Evolutionary conservation across 2,113 vertebrate genomes (phyloP).

Genomic region (Centropus bengalensis): DNA sequence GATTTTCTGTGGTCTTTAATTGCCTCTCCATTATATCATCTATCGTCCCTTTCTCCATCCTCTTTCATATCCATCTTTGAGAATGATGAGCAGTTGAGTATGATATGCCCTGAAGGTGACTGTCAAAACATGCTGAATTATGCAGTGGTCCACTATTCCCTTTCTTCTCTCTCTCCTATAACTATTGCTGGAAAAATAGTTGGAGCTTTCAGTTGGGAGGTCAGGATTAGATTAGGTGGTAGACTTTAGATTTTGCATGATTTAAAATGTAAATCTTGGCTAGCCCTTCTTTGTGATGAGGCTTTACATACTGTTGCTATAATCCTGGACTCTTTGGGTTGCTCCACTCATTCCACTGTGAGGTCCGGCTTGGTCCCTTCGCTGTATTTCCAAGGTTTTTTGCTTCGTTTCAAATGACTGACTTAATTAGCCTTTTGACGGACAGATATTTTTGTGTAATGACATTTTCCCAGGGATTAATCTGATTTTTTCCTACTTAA

Average conservation of each 20-base stretch:
- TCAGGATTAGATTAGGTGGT: background rate
- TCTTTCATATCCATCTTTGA: slow-evolving; percentile 44
- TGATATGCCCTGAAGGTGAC: slow-evolving; percentile 44
- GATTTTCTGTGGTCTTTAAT: slow-evolving; percentile 32
- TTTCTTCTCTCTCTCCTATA: slow-evolving; percentile 2
- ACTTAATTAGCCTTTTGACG: background rate
- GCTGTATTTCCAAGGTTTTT: background rate
- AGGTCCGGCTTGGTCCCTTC: background rate
- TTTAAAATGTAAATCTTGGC: background rate
- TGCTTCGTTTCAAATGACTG: background rate
- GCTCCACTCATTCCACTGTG: rapidly evolving
- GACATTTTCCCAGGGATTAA: background rate
- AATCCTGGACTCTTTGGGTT: background rate
- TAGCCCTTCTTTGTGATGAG: background rate
- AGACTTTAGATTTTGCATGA: background rate
- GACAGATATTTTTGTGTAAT: background rate
- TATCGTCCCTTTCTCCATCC: slow-evolving; percentile 20
- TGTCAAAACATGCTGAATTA: slow-evolving; percentile 57
- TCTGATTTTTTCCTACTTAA: background rate
- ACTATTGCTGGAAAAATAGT: background rate
- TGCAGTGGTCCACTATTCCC: slow-evolving; percentile 19
- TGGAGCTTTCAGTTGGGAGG: background rate
- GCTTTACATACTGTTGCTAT: background rate
- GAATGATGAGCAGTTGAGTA: slow-evolving; percentile 49
- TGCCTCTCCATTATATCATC: slow-evolving; percentile 36